A percentile compares a stretch with the other conserved stretches of the same genome.
phyloP scores from a whole-genome alignment of 2,113 vertebrate species.

The Steatornis caripensis region DNA sequence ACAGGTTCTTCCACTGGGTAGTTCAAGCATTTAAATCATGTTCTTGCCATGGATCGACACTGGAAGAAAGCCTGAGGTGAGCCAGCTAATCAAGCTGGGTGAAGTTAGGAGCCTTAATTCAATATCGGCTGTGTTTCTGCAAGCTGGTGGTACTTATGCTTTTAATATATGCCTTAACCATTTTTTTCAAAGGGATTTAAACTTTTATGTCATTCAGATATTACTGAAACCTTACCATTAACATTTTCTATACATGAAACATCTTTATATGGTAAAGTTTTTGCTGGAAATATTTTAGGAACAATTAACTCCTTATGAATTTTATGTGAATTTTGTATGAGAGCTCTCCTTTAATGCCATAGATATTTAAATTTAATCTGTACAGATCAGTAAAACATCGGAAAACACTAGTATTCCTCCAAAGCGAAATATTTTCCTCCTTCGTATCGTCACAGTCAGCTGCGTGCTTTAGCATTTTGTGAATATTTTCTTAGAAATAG shows the following conservation, averaged over 20 bases:
- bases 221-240: not conserved
- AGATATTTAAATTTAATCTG: not conserved
- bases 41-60: not conserved
- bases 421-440: not conserved
- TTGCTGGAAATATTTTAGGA: not conserved
- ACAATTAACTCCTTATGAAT: not conserved
- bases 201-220: not conserved
- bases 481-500: slow-evolving; percentile 21
- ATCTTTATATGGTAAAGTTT: not conserved
- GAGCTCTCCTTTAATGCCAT: not conserved
- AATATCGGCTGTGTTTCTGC: not conserved
- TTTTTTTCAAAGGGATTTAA: not conserved
- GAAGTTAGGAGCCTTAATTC: not conserved
- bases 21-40: not conserved
- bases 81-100: not conserved
- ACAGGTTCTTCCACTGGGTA: not conserved
- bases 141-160: not conserved
- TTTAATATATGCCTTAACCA: not conserved
- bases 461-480: not conserved
- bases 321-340: not conserved
- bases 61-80: not conserved
- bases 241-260: not conserved
- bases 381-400: not conserved
- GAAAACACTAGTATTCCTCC: not conserved
- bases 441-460: not conserved